phyloP scores from a whole-genome alignment of 2,797 vertebrate species.

The Prionace glauca region DNA sequence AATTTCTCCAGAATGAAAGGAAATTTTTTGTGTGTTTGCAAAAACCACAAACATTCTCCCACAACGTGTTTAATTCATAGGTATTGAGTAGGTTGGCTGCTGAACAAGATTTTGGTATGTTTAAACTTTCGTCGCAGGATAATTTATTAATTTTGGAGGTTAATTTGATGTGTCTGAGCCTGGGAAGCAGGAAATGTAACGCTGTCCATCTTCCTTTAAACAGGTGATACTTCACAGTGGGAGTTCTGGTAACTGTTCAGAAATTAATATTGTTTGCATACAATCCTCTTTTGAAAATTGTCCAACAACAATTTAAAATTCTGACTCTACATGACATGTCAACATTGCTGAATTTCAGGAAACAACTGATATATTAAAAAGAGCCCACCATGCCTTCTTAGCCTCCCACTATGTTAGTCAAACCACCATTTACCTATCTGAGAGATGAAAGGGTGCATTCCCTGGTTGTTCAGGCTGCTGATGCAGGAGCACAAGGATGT shows the following conservation, averaged over 20 bases:
- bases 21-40: neutral
- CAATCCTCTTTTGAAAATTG: constrained; percentile 9
- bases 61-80: neutral
- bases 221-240: constrained; percentile 22
- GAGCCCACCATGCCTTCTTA: constrained; percentile 22
- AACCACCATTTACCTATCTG: neutral
- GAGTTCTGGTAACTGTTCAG: constrained; percentile 20
- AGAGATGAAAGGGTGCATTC: neutral
- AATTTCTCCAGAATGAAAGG: neutral
- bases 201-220: neutral
- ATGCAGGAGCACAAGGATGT: neutral
- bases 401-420: constrained; percentile 22
- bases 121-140: neutral
- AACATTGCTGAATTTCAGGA: neutral
- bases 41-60: neutral
- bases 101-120: neutral
- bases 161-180: constrained; percentile 10
- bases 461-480: neutral
- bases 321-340: neutral
- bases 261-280: neutral
- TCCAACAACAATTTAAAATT: constrained; percentile 19
- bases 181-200: constrained; percentile 18
- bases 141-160: neutral
- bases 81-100: neutral
- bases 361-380: neutral